Base-by-base conservation (phyloP, 2,888 invertebrate genomes). In the Syrista parreyssii region DNA sequence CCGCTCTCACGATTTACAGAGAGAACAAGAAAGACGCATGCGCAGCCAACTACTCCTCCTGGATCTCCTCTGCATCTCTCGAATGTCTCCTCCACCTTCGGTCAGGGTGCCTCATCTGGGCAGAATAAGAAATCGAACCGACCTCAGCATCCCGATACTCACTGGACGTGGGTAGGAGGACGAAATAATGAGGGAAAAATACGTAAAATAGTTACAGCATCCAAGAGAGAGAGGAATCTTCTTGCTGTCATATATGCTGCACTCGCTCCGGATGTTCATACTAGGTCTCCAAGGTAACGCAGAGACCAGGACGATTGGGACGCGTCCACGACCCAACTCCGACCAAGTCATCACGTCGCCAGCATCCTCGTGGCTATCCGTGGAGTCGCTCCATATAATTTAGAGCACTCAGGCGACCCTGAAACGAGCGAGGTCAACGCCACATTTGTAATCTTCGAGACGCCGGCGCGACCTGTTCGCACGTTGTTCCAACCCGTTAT, bases 321-420 rank as follows among this genome's bases (percentile, higher is more conserved):
- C 86, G 84, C 86, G 85, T 80, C 80, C 82, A 86, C 85, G 86
- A 86, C 84, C 86, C 84, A 85, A 83, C 85, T 85, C 85, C 83
- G 84, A 82, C 83, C 86, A 80, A 84, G 82, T 83, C 87, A 89
- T 89, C 89, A 89, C 89, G 89, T 89, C 85, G 85, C 79, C 85
- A 79, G 82, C 81, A 74, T 84, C 86, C 85, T 85, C 85, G 80
- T 82, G 86, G 86, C 87, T 85, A 86, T 86, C 83, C 75, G 34
- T 40, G 68, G 79, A 80, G 78, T 88, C 89, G 88, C 89, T 89
- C 89, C 87, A 89, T 89, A 90, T 89, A 89, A 90, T 90, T 90
- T 89, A 87, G 90, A 88, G 87, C 88, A 87, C 88, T 88, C 89
- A 88, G 87, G 87, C 89, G 89, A 90, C 88, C 89, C 88, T 85